Conservation (phyloP, 2,113 vertebrate genomes). For the Pituophis catenifer region DNA sequence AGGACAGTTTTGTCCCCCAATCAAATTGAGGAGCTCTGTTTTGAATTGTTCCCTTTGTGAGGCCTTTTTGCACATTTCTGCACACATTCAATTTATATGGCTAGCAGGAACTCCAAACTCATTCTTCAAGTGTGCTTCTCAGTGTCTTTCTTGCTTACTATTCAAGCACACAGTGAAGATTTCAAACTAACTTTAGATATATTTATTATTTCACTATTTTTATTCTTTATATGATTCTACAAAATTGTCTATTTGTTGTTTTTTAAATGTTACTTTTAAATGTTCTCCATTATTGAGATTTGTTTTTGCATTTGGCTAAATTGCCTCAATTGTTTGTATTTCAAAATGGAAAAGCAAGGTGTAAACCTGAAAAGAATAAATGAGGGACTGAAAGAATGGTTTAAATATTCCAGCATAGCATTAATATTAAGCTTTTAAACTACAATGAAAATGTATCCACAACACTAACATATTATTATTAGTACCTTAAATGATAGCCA, state of each 20-base stretch:
- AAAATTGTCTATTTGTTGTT: too few relatives aligned
- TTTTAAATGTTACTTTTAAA: background rate
- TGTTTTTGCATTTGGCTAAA: background rate
- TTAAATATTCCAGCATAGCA: background rate
- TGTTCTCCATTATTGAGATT: background rate
- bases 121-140: background rate
- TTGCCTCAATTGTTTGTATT: background rate
- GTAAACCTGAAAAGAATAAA: background rate
- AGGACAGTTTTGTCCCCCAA: background rate
- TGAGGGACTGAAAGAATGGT: background rate
- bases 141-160: background rate
- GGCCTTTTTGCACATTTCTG: background rate
- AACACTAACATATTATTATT: background rate
- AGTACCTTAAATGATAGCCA: conserved; percentile 88
- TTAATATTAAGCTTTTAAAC: background rate
- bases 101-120: background rate
- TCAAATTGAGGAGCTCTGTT: background rate
- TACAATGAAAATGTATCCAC: background rate
- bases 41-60: background rate
- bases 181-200: background rate
- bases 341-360: background rate
- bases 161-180: background rate
- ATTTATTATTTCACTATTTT: background rate
- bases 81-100: background rate
- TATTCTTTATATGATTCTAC: background rate